Percentiles rank a stretch among this genome's conserved stretches.
These are phyloP conservation scores for Candoia aspera DNA, from an alignment of 2,113 vertebrate species.

Conservation along the genomic window DNA sequence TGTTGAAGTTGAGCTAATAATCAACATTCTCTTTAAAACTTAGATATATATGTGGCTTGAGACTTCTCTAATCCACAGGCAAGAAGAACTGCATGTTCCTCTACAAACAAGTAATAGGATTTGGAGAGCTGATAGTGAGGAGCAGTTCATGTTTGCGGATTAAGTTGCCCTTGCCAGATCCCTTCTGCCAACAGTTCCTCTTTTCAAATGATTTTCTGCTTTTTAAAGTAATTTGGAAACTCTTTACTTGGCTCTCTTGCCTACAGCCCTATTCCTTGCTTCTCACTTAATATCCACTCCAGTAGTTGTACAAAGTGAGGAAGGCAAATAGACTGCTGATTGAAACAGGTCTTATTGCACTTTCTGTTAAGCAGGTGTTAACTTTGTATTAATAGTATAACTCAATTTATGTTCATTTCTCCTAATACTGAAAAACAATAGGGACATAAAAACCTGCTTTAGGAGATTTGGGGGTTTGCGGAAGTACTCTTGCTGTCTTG, in stretches of 20 bases:
- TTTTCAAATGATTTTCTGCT: neutral
- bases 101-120: neutral
- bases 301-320: neutral
- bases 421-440: neutral
- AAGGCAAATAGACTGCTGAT: neutral
- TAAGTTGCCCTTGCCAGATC: neutral
- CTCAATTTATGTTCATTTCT: neutral
- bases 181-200: neutral
- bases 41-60: neutral
- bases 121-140: neutral
- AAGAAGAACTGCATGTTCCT: neutral
- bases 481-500: neutral
- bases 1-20: neutral
- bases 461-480: neutral
- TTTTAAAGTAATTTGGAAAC: neutral
- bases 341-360: neutral
- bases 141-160: neutral
- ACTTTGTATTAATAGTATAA: neutral
- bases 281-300: too few relatives aligned
- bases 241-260: neutral
- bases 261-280: neutral
- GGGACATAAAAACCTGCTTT: neutral
- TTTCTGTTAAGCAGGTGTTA: neutral
- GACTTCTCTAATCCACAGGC: neutral
- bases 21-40: neutral